phyloP scores from a whole-genome alignment of 2,113 vertebrate genomes.

The Chaenogobius annularis region DNA sequence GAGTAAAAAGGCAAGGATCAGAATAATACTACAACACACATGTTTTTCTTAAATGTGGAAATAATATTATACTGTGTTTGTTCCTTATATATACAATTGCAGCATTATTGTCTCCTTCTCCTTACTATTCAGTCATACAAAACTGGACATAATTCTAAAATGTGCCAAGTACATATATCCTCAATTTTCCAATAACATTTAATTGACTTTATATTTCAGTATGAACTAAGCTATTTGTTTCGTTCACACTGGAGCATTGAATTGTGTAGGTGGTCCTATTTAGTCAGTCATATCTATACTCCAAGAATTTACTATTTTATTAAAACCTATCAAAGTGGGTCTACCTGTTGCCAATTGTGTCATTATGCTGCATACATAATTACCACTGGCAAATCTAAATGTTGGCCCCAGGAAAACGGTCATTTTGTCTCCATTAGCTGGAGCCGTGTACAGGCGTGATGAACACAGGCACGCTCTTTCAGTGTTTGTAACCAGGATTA shows the following conservation, averaged over 20 bases:
- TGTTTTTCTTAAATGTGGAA: no score
- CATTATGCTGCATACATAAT: conserved; percentile 32
- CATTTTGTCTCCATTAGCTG: conserved; percentile 25
- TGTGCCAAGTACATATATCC: no score
- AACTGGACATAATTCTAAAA: no score
- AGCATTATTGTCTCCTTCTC: no score
- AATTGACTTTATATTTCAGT: not conserved
- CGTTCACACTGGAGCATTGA: not conserved
- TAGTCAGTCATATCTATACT: not conserved
- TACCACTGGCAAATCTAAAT: conserved; percentile 18
- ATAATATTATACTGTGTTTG: no score
- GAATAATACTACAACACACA: no score
- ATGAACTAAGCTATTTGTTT: not conserved
- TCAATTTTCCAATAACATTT: not conserved
- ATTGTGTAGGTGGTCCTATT: not conserved
- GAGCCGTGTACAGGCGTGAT: conserved; percentile 3
- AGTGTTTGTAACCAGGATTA: conserved; percentile 3
- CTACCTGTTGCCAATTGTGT: conserved; percentile 36
- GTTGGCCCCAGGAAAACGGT: conserved; percentile 19
- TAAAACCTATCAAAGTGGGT: conserved; percentile 12
- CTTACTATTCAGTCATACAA: no score
- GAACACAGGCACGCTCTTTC: not conserved
- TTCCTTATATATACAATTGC: no score
- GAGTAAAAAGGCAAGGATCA: no score
- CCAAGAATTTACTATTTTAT: conserved; percentile 14